Base-by-base conservation (phyloP, 2,888 invertebrate species). In the Cantharis lateralis region DNA sequence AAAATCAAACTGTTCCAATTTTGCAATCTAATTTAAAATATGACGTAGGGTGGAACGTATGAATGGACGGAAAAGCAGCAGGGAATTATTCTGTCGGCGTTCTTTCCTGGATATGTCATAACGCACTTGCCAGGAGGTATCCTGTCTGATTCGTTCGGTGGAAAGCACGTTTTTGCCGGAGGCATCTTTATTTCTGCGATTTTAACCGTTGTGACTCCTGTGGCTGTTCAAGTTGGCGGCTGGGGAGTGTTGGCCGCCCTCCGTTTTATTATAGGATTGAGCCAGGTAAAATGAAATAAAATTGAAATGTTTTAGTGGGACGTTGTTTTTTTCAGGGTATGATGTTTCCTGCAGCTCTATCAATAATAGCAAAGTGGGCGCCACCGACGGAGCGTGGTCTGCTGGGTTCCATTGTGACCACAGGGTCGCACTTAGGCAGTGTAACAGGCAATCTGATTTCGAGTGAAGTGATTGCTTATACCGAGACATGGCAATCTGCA, bases 21-120 rank as follows among this genome's bases (percentile, higher is more conserved):
- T 61, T 4, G 11, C 13, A 48, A 48, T 48, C 15, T 32, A 15
- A 13, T 48, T n/a, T n/a, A 48, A 11, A 1, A 7, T 71, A 0
- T 71, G 1, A 10, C 15, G 9, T 48, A 72, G 70, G 76, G 71
- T 20, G 32, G 62, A 18, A 71, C 71, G 18, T 76, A 90, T 84
- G 90, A 92, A 18, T 95, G 95, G 95, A 90, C 90, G 64, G 92
- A 93, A 85, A 88, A 90, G 76, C 90, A 91, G 3, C 93, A 94
- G 88, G 95, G 95, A 0, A 87, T 93, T 62, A 93, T 95, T 62
- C 89, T 95, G 2, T 93, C 94, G 28, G 91, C 94, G 0, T 96
- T 96, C 87, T 96, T 95, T 88, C 95, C 94, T 88, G 95, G 95
- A 3, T 96, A 96, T 88, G 93, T 95, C 2, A 75, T 94, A 0